A percentile compares a stretch with the other conserved stretches of the same genome.
Evolutionary conservation across 2,797 vertebrate species (phyloP).

Genomic region (Erethizon dorsatum): DNA sequence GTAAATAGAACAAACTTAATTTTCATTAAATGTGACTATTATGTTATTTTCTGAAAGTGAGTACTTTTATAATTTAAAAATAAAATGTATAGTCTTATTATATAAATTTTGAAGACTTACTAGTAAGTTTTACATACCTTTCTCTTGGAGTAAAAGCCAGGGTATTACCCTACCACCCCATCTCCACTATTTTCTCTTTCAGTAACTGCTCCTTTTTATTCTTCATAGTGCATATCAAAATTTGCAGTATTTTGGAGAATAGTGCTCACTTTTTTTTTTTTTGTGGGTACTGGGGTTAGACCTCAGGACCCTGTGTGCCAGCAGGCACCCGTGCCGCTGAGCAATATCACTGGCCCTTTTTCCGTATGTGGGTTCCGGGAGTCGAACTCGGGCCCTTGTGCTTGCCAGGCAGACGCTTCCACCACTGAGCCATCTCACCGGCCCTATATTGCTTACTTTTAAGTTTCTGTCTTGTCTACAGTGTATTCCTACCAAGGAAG

Average conservation of each 20-base stretch:
- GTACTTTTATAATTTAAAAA: conserved; percentile 43
- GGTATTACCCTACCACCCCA: neutral
- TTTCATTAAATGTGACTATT: neutral
- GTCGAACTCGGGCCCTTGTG: too few relatives aligned
- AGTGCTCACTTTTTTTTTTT: too few relatives aligned
- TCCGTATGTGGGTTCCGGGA: too few relatives aligned
- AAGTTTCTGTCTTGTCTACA: neutral
- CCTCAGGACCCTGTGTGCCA: too few relatives aligned
- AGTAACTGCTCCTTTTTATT: neutral
- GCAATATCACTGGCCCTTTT: too few relatives aligned
- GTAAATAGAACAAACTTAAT: neutral
- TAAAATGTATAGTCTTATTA: neutral
- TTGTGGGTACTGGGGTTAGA: too few relatives aligned
- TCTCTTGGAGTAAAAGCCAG: neutral
- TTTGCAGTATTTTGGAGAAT: conserved; percentile 1
- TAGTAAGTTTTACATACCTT: neutral
- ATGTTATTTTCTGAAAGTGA: neutral
- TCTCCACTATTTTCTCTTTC: neutral
- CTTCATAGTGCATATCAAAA: neutral
- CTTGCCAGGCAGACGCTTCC: too few relatives aligned
- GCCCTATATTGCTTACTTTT: neutral
- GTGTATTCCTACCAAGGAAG: neutral
- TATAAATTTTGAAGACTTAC: neutral
- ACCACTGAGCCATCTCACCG: too few relatives aligned
- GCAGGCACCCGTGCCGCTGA: too few relatives aligned